Evolutionary conservation across 2,113 vertebrate genomes (phyloP).

Genomic region (Pristiophorus japonicus): DNA sequence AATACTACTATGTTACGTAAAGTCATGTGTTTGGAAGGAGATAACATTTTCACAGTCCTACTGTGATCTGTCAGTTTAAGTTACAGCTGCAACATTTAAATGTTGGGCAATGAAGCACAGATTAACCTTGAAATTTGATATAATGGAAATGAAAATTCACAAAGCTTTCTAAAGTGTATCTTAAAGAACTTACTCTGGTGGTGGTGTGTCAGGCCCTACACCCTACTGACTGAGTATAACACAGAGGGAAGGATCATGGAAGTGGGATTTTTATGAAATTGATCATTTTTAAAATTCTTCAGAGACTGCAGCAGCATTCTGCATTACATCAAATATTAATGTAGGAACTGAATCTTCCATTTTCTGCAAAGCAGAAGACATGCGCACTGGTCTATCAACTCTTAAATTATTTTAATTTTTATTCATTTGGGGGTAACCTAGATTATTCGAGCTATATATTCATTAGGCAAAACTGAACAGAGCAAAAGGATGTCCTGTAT

Average conservation of each 20-base stretch:
- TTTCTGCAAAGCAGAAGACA: not conserved
- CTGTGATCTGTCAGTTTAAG: not conserved
- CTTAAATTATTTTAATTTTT: not conserved
- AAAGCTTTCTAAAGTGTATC: not conserved
- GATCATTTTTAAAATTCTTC: not conserved
- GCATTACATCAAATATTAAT: conserved; percentile 11
- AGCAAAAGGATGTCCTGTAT: not conserved
- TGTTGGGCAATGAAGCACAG: not conserved
- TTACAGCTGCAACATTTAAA: not conserved
- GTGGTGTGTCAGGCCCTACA: not conserved
- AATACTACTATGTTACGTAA: not conserved
- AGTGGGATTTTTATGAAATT: not conserved
- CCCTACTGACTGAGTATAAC: not conserved
- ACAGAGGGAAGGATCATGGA: not conserved
- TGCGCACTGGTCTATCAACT: not conserved
- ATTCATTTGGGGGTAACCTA: not conserved
- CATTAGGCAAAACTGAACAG: not conserved
- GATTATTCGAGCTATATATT: not conserved
- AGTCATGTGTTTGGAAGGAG: not conserved
- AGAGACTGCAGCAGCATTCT: conserved; percentile 15
- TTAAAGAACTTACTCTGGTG: not conserved
- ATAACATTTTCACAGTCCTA: conserved; percentile 1
- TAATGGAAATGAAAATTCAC: conserved; percentile 6
- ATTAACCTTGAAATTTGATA: not conserved
- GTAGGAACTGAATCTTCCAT: not conserved